Conservation (phyloP, 2,113 vertebrate species). For the Alosa alosa region DNA sequence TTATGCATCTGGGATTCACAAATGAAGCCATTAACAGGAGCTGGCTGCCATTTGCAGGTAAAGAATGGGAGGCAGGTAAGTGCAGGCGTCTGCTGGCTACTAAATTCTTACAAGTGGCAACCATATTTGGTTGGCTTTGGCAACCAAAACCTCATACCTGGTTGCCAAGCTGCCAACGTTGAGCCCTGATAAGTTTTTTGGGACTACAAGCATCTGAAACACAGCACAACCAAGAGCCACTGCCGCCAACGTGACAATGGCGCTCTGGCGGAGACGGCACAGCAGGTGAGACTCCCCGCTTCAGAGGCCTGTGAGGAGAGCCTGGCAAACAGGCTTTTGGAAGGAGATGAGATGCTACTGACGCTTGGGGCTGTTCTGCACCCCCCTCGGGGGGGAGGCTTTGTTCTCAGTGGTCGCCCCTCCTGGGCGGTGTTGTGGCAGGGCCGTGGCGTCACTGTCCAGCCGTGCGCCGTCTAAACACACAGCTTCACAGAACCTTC, state of each 20-base stretch:
- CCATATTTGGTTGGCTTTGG: no score
- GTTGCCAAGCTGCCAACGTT: no score
- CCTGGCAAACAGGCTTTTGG: not conserved
- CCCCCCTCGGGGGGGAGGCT: not conserved
- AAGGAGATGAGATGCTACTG: not conserved
- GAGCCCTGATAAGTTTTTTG: not conserved
- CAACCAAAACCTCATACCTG: no score
- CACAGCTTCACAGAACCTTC: not conserved
- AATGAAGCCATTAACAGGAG: not conserved
- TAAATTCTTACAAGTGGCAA: no score
- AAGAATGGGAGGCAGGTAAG: slow-evolving; percentile 2
- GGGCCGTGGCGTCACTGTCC: not conserved
- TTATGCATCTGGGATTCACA: not conserved
- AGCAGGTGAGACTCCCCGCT: not conserved
- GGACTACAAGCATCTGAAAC: not conserved
- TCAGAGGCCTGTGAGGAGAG: not conserved
- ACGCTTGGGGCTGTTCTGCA: not conserved
- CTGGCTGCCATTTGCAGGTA: not conserved
- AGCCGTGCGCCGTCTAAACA: not conserved
- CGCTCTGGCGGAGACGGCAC: not conserved
- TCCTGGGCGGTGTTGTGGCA: not conserved
- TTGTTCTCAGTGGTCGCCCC: not conserved
- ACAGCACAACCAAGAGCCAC: not conserved
- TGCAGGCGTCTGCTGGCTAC: not conserved
- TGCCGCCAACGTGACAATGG: not conserved